Evolutionary conservation across 2,888 invertebrate species (phyloP).

Genomic region (Tupiocoris notatus): DNA sequence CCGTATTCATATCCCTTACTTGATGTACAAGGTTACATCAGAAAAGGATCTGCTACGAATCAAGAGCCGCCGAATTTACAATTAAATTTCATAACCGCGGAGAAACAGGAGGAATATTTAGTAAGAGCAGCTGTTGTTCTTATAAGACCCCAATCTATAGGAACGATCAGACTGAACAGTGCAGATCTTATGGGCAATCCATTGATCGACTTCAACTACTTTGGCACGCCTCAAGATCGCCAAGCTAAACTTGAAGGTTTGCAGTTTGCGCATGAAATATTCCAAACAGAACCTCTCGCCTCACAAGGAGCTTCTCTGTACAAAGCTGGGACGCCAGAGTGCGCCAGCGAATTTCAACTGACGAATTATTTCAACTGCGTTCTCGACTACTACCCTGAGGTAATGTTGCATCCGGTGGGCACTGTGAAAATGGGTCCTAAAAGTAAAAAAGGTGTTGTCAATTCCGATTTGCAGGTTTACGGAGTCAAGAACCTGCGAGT

Average conservation of each 20-base stretch:
- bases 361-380: conserved; percentile 69
- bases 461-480: conserved; percentile 58
- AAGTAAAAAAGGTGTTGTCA: conserved; percentile 61
- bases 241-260: conserved; percentile 63
- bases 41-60: background rate
- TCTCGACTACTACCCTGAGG: conserved; percentile 61
- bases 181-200: conserved; percentile 65
- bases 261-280: conserved; percentile 59
- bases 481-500: conserved; percentile 64
- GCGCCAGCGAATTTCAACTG: conserved; percentile 62
- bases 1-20: background rate
- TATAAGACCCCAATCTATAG: conserved; percentile 62
- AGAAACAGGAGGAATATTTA: too few species aligned
- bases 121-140: too few species aligned
- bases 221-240: conserved; percentile 63
- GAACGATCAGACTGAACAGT: conserved; percentile 62
- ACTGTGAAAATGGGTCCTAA: conserved; percentile 74
- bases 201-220: conserved; percentile 66
- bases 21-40: conserved; percentile 4
- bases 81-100: too few species aligned
- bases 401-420: conserved; percentile 65
- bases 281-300: conserved; percentile 62
- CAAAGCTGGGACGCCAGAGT: background rate
- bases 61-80: conserved; percentile 9
- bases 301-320: conserved; percentile 56